Evolutionary conservation across 2,888 invertebrate species (phyloP).

Genomic region (Elegia similella): DNA sequence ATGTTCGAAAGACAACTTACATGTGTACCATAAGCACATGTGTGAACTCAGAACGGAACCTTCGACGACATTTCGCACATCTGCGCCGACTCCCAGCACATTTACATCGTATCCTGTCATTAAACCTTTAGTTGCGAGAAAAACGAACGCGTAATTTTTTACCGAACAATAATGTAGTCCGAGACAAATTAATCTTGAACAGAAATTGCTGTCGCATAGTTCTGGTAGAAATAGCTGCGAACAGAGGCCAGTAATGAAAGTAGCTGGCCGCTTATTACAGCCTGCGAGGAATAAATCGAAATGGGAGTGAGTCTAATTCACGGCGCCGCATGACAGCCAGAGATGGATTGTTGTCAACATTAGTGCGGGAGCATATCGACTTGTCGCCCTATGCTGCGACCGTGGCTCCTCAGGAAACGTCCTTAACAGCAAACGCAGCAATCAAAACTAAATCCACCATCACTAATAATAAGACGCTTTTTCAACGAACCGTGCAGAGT

Average conservation of each 20-base stretch:
- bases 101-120: slow-evolving; percentile 75
- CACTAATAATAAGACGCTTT: slow-evolving; percentile 48
- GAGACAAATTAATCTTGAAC: slow-evolving; percentile 63
- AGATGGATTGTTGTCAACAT: slow-evolving; percentile 80
- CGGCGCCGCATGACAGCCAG: slow-evolving; percentile 73
- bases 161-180: slow-evolving; percentile 56
- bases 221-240: slow-evolving; percentile 41
- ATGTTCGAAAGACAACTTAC: slow-evolving; percentile 10
- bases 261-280: slow-evolving; percentile 53
- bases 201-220: slow-evolving; percentile 63
- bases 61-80: slow-evolving; percentile 68
- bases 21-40: slow-evolving; percentile 46
- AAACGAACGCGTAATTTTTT: slow-evolving; percentile 56
- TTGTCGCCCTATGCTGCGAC: slow-evolving; percentile 59
- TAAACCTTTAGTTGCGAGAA: slow-evolving; percentile 53
- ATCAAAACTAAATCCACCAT: slow-evolving; percentile 38
- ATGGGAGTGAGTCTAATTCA: slow-evolving; percentile 76
- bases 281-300: slow-evolving; percentile 70
- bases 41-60: slow-evolving; percentile 55
- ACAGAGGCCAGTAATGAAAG: slow-evolving; percentile 51
- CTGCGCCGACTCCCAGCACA: slow-evolving; percentile 52
- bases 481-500: slow-evolving; percentile 36
- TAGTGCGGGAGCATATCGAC: slow-evolving; percentile 76
- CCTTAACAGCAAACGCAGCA: slow-evolving; percentile 27
- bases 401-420: slow-evolving; percentile 27